Evolutionary conservation across 1,140 invertebrate genomes (phyloP).

Genomic region (Pseudomyrmex pallidus): DNA sequence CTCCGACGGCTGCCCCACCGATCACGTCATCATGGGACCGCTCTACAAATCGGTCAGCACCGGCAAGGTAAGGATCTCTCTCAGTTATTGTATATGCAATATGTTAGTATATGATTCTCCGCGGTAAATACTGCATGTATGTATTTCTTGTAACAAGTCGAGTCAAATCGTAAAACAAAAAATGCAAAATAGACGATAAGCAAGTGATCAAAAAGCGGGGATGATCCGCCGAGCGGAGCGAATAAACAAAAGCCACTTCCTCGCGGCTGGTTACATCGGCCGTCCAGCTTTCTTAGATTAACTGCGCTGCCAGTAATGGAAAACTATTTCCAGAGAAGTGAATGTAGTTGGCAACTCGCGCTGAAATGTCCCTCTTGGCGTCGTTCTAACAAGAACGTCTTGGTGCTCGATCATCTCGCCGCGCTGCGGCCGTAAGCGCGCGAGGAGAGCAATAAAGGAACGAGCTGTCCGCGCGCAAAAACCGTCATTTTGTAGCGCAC

Average conservation of each 20-base stretch:
- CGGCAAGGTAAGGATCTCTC: slow-evolving; percentile 88
- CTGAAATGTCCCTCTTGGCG: slow-evolving; percentile 41
- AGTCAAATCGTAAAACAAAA: too few relatives aligned
- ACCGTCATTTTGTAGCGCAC: slow-evolving; percentile 1
- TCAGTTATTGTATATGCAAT: too few relatives aligned
- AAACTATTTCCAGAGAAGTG: slow-evolving; percentile 25
- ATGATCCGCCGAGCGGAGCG: not conserved
- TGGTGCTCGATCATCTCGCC: slow-evolving; percentile 17
- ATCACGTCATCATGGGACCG: slow-evolving; percentile 96
- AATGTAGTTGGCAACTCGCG: slow-evolving; percentile 1
- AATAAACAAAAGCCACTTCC: not conserved
- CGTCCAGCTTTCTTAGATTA: not conserved
- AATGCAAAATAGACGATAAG: too few relatives aligned
- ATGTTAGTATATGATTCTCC: not conserved
- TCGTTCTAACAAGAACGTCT: slow-evolving; percentile 35
- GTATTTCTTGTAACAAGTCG: too few relatives aligned
- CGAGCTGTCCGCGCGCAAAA: slow-evolving; percentile 13
- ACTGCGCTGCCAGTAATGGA: not conserved
- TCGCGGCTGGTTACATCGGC: not conserved
- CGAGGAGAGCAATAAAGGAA: not conserved
- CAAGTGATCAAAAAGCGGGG: too few relatives aligned
- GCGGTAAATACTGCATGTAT: not conserved
- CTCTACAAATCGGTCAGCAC: slow-evolving; percentile 92
- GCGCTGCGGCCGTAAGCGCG: not conserved
- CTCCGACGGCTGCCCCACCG: slow-evolving; percentile 95